Evolutionary conservation across 2,113 vertebrate genomes (phyloP).

Genomic region (Channa maculata): DNA sequence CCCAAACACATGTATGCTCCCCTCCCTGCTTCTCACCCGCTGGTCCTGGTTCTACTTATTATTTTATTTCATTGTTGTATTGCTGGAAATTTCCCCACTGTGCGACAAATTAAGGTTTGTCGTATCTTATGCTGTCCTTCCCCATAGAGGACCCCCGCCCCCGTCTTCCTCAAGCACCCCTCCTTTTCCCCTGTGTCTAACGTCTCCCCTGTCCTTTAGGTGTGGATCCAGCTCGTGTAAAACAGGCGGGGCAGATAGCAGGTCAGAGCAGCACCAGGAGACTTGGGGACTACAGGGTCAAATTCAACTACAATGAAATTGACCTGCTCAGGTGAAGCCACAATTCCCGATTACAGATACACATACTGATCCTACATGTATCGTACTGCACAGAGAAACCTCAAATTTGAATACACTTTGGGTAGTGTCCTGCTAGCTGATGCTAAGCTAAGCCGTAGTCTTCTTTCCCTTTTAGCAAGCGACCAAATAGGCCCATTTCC

Average conservation of each 20-base stretch:
- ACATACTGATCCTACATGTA: neutral
- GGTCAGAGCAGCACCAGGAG: constrained; percentile 95
- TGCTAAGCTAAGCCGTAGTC: neutral
- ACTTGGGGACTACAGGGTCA: constrained; percentile 96
- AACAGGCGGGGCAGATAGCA: constrained; percentile 89
- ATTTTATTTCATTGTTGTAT: constrained; percentile 1
- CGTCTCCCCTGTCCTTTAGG: constrained; percentile 77
- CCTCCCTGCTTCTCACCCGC: neutral
- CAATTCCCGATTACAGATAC: neutral
- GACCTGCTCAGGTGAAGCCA: constrained; percentile 90
- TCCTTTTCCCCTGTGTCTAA: neutral
- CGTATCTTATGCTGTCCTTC: neutral
- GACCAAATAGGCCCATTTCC: too few species aligned
- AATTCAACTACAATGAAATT: constrained; percentile 93
- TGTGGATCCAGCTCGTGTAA: constrained; percentile 90
- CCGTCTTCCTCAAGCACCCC: neutral
- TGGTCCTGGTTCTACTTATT: constrained; percentile 14
- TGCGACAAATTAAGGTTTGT: too few species aligned
- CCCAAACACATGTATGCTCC: neutral
- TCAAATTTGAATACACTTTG: too few species aligned
- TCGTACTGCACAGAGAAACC: too few species aligned
- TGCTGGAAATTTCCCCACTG: too few species aligned
- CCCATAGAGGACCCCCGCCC: neutral
- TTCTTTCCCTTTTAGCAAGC: neutral
- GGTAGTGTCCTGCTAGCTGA: too few species aligned